These are phyloP conservation scores for Pangasius mekongensis DNA, from an alignment of 2,797 vertebrate genomes.

Conservation along the genomic window DNA sequence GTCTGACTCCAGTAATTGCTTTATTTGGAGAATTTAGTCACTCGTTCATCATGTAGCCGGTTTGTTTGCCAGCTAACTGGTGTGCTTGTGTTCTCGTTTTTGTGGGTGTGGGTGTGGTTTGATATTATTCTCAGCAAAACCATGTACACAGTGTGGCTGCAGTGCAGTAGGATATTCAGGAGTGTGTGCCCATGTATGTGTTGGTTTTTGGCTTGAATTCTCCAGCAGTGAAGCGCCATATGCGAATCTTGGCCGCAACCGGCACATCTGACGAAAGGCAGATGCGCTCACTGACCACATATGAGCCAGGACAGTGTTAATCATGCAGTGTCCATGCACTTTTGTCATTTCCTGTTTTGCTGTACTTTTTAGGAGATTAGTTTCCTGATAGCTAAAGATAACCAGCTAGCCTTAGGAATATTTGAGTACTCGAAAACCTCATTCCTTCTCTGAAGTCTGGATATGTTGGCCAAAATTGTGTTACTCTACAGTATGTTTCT, in stretches of 20 bases:
- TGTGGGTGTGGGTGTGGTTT: not conserved
- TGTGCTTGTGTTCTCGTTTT: not conserved
- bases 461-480: not conserved
- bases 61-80: not conserved
- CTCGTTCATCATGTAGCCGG: not conserved
- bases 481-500: not conserved
- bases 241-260: not conserved
- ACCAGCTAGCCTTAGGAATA: not conserved
- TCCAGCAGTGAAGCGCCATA: not conserved
- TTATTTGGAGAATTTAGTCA: not conserved
- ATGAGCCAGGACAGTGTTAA: not conserved
- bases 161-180: not conserved
- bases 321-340: not conserved
- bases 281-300: not conserved
- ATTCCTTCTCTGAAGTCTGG: not conserved
- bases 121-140: not conserved
- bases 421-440: not conserved
- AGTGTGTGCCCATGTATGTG: not conserved
- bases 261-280: not conserved
- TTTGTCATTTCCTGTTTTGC: constrained; percentile 9
- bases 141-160: not conserved
- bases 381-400: not conserved
- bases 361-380: not conserved
- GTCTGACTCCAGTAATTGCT: not conserved
- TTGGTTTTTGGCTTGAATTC: not conserved